Base-by-base conservation (phyloP, 2,113 vertebrate species). In the Tupaia chinensis region DNA sequence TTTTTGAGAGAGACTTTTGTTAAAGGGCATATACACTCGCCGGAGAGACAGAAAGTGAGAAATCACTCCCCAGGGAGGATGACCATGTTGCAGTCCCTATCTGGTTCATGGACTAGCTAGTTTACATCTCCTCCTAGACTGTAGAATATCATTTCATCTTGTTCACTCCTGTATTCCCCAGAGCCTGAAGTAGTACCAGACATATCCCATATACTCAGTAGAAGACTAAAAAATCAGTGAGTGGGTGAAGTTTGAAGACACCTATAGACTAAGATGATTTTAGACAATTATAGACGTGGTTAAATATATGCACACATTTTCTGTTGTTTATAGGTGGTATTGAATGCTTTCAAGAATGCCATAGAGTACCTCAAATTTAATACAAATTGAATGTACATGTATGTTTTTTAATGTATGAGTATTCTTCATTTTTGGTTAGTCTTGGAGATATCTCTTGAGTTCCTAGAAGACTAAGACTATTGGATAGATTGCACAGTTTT, bases 351-450 rank as follows among this genome's bases (percentile, higher is more conserved):
- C 12, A 53, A 27, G 19, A 72, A 16, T 58, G 15, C 34, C 17
- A 27, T 78, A 69, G 90, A 97, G 9, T 77, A 91, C 53, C 80
- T 76, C 60, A 79, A 91, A n/a, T 69, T 76, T 27, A 44, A 69
- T 25, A 3, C n/a, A 85, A 95, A 32, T 85, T 29, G 25, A 74
- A 14, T 89, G 54, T 74, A 12, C 14, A 44, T 63, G 17, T 74
- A 7, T 92, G 6, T 70, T 88, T 96, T 32, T 86, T 23, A 69
- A 2, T 74, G 53, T 88, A 17, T 70, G 27, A 84, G 56, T 14
- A 70, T 76, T 74, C 53, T 87, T 85, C 4, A 22, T 88, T 84
- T 84, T 93, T 79, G 54, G 22, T 86, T 60, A 70, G 14, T 93
- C 58, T 96, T 44, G 88, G 72, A 92, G 66, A 32, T 80, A 77